Conservation (phyloP, 2,797 vertebrate species). For the Pempheris klunzingeri region DNA sequence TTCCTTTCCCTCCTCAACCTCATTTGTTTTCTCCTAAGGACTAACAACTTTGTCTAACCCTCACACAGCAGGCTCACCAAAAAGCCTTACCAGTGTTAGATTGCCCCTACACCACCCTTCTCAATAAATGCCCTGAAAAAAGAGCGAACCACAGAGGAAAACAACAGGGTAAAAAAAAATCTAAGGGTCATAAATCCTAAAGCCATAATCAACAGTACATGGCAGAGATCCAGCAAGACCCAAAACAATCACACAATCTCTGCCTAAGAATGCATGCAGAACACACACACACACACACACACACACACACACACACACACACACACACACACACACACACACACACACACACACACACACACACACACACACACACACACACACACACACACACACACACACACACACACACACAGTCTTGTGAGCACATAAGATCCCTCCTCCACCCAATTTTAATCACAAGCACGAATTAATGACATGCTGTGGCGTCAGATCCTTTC, state of each 20-base stretch:
- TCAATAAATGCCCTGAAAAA: constrained; percentile 19
- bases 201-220: constrained; percentile 52
- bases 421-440: neutral
- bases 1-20: constrained; percentile 19
- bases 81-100: constrained; percentile 19
- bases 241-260: constrained; percentile 40
- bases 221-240: constrained; percentile 54
- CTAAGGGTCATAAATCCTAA: constrained; percentile 48
- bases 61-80: constrained; percentile 36
- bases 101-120: constrained; percentile 7
- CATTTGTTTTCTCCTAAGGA: constrained; percentile 38
- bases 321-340: constrained; percentile 31
- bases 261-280: constrained; percentile 12
- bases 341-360: constrained; percentile 30
- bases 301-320: constrained; percentile 27
- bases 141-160: constrained; percentile 5
- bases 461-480: constrained; percentile 65
- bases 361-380: constrained; percentile 31
- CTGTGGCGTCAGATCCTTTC: constrained; percentile 40
- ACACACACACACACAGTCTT: constrained; percentile 2
- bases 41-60: constrained; percentile 33
- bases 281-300: constrained; percentile 17
- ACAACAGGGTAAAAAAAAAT: constrained; percentile 25
- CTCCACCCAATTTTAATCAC: constrained; percentile 57
- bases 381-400: constrained; percentile 30